A percentile compares a stretch with the other conserved stretches of the same genome.
These are phyloP conservation scores for Spongilla lacustris DNA, from an alignment of 37 sponge, comb jelly and placozoan genomes.

Conservation along the genomic window DNA sequence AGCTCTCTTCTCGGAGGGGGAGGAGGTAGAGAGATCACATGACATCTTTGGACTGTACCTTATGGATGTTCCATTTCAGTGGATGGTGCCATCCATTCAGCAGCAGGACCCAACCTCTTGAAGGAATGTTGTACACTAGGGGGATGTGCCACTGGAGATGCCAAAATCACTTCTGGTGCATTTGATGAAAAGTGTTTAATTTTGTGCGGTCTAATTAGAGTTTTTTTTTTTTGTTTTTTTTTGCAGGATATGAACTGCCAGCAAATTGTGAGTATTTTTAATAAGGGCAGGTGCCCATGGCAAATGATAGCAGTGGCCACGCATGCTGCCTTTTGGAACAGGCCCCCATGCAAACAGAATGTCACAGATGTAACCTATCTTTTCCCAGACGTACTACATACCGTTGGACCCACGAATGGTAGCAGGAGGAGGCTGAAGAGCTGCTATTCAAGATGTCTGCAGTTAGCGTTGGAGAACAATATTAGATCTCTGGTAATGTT, in stretches of 20 bases:
- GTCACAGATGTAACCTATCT: not conserved
- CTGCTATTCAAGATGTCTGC: slow-evolving; percentile 74
- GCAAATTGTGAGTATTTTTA: slow-evolving; percentile 75
- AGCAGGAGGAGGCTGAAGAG: slow-evolving; percentile 31
- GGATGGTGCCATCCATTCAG: slow-evolving; percentile 91
- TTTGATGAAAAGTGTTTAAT: not conserved
- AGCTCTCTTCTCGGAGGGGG: slow-evolving; percentile 92
- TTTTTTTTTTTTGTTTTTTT: slow-evolving; percentile 5
- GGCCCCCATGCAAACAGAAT: too few relatives aligned
- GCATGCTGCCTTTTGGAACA: too few relatives aligned
- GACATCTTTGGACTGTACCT: too few relatives aligned
- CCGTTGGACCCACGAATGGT: slow-evolving; percentile 82
- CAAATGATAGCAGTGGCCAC: too few relatives aligned
- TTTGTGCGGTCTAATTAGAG: not conserved
- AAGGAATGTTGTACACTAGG: slow-evolving; percentile 72
- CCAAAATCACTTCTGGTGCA: slow-evolving; percentile 71
- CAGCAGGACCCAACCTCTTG: slow-evolving; percentile 69
- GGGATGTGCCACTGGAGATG: slow-evolving; percentile 80
- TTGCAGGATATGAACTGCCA: slow-evolving; percentile 77
- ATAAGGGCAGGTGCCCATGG: too few relatives aligned
- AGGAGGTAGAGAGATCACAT: slow-evolving; percentile 31
- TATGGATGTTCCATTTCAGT: slow-evolving; percentile 28
- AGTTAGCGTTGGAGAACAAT: slow-evolving; percentile 59
- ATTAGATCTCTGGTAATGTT: slow-evolving; percentile 76
- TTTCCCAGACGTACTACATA: slow-evolving; percentile 80